phyloP scores from a whole-genome alignment of 2,113 vertebrate genomes.

The Natator depressus region DNA sequence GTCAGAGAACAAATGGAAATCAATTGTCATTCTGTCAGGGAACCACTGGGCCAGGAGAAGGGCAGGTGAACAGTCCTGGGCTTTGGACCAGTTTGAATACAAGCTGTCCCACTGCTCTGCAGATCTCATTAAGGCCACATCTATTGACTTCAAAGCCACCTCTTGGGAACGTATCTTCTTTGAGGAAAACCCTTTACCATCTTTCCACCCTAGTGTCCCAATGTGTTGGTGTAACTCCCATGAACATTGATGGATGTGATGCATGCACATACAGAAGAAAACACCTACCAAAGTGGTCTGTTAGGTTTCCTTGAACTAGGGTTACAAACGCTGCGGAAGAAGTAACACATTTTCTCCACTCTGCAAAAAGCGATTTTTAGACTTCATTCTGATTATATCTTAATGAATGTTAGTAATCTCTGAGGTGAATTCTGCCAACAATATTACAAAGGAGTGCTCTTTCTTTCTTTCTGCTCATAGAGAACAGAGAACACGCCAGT shows the following conservation, averaged over 20 bases:
- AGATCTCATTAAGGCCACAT: not conserved
- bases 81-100: not conserved
- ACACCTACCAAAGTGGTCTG: not conserved
- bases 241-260: not conserved
- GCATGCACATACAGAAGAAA: not conserved
- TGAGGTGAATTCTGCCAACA: accelerated
- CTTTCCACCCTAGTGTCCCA: not conserved
- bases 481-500: not conserved
- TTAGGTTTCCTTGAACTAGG: not conserved
- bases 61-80: not conserved
- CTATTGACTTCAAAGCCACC: not conserved
- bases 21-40: not conserved
- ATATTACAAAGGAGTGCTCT: accelerated
- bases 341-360: not conserved
- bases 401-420: not conserved
- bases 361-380: not conserved
- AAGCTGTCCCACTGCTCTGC: not conserved
- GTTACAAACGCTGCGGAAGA: not conserved
- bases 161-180: not conserved
- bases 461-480: not conserved
- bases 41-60: not conserved
- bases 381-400: not conserved
- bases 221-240: not conserved
- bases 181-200: not conserved
- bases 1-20: conserved; percentile 32